phyloP scores from a whole-genome alignment of 1,140 invertebrate genomes.

The Battus philenor region DNA sequence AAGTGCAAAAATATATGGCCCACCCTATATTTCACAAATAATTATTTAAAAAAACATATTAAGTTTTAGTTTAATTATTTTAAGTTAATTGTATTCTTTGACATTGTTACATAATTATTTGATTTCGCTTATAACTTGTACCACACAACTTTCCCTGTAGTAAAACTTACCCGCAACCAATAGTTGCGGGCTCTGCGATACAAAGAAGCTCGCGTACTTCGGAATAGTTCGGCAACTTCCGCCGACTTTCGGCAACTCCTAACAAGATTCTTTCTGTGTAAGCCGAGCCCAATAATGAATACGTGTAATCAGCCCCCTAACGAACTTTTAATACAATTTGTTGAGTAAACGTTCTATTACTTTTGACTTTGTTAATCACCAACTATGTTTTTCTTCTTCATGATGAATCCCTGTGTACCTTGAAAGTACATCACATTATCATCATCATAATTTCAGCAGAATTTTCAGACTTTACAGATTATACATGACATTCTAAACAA shows the following conservation, averaged over 20 bases:
- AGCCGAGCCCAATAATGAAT: constrained; percentile 53
- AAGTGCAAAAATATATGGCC: too few species aligned
- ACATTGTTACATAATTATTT: not conserved
- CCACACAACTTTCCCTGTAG: constrained; percentile 22
- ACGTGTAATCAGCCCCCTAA: constrained; percentile 35
- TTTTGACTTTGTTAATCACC: constrained; percentile 2
- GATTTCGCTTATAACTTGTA: constrained; percentile 17
- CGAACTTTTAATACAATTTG: constrained; percentile 24
- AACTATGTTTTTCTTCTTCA: too few species aligned
- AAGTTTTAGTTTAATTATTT: too few species aligned
- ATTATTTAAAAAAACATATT: too few species aligned
- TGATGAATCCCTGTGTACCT: too few species aligned
- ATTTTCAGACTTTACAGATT: too few species aligned
- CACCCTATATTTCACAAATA: too few species aligned
- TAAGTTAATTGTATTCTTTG: too few species aligned
- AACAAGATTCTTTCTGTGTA: constrained; percentile 53
- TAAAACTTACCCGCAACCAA: constrained; percentile 49
- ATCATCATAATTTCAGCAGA: too few species aligned
- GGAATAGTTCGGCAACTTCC: constrained; percentile 38
- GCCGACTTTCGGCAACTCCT: constrained; percentile 33
- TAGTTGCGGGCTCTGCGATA: constrained; percentile 45
- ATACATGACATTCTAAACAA: too few species aligned
- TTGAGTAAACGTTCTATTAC: constrained; percentile 8
- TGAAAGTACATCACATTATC: too few species aligned
- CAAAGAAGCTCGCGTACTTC: constrained; percentile 48